These are phyloP conservation scores for Laspeyria flexula DNA, from an alignment of 2,888 invertebrate genomes.

Conservation along the genomic window DNA sequence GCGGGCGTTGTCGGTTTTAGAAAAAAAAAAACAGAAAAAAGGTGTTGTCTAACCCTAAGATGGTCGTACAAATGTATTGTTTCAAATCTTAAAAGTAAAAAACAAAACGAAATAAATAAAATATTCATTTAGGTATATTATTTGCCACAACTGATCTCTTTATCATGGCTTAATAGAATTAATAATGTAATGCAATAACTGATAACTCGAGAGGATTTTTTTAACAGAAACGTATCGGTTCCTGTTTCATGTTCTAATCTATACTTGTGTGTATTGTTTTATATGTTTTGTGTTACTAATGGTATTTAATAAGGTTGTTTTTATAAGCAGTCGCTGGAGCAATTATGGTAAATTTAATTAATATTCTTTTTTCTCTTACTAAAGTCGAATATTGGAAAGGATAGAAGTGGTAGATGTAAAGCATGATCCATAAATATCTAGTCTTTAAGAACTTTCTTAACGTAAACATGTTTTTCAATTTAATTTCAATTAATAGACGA, in stretches of 20 bases:
- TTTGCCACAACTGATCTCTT: slow-evolving; percentile 40
- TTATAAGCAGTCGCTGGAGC: slow-evolving; percentile 12
- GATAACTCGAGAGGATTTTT: slow-evolving; percentile 30
- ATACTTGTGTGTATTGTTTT: slow-evolving; percentile 28
- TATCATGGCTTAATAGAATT: slow-evolving; percentile 81
- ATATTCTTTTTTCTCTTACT: background rate
- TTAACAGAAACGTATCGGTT: slow-evolving; percentile 32
- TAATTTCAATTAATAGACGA: too few relatives aligned
- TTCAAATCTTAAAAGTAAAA: too few relatives aligned
- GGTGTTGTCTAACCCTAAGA: too few relatives aligned
- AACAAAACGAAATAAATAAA: too few relatives aligned
- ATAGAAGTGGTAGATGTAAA: background rate
- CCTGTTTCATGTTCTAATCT: slow-evolving; percentile 32
- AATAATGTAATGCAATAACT: slow-evolving; percentile 16
- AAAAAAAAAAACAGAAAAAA: too few relatives aligned
- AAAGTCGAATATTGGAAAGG: background rate
- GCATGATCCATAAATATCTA: too few relatives aligned
- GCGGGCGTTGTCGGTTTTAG: too few relatives aligned
- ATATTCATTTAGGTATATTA: too few relatives aligned
- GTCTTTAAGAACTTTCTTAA: too few relatives aligned
- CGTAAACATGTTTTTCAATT: too few relatives aligned
- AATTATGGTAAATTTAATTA: background rate
- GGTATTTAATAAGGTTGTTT: slow-evolving; percentile 15
- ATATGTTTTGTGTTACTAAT: slow-evolving; percentile 7
- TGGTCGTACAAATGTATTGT: too few relatives aligned